Conservation (phyloP, 2,888 invertebrate genomes). For the Nephrotoma guestfalica region DNA sequence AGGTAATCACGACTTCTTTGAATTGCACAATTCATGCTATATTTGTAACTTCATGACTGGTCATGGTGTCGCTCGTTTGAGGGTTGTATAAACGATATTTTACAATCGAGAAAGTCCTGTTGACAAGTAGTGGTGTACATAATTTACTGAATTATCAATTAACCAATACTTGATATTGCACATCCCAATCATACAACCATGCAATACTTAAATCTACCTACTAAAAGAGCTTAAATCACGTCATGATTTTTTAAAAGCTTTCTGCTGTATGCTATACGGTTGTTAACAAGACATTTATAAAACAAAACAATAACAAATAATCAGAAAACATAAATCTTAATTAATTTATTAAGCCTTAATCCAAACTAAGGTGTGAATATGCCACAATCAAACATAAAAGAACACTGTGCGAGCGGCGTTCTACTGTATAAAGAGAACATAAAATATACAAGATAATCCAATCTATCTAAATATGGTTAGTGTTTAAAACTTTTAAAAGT, state of each 20-base stretch:
- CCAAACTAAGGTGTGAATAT: neutral
- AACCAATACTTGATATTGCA: no score
- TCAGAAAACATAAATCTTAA: neutral
- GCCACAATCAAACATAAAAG: neutral
- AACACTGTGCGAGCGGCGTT: neutral
- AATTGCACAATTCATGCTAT: no score
- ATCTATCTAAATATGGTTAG: neutral
- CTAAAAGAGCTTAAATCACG: neutral
- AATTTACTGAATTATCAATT: no score
- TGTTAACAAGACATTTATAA: neutral
- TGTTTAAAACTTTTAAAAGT: neutral
- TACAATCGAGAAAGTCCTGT: no score
- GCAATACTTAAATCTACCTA: no score
- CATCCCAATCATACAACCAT: no score
- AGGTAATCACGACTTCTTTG: no score
- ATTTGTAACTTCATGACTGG: no score
- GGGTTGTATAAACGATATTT: no score
- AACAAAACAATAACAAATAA: neutral
- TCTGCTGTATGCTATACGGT: neutral
- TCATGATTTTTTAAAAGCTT: neutral
- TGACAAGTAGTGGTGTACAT: no score
- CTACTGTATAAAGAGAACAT: neutral
- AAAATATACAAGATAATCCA: neutral
- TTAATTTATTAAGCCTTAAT: neutral
- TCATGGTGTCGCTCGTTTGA: no score